Evolutionary conservation across 2,113 vertebrate genomes (phyloP), one percentile per base, ranked within the genome.

Genomic region (Nettapus auritus): DNA sequence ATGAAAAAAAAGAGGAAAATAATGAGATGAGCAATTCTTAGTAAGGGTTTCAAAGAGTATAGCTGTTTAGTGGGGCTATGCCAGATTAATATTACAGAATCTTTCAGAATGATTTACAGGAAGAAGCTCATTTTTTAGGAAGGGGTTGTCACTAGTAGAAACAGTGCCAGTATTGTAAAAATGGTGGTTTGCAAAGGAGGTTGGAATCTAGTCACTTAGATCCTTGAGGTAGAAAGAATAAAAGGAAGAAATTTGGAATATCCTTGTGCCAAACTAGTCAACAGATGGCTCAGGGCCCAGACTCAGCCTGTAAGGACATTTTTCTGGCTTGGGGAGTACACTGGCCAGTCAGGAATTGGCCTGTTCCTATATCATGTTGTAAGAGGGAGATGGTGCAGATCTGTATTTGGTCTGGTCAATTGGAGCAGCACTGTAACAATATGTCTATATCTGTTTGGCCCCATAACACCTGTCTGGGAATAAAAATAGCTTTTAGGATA

Each of bases 61-160:
- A 50, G 56, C 11, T 56, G 9, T 81, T 93, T 80, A 17, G 22
- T 83, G 33, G 42, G 34, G 9, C 9, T 75, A 62, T 2, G 8
- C 34, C 63, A 87, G 74, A 57, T 77, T 68, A 92, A 13, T 62
- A 73, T 73, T 90, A 55, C 13, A 64, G 71, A 88, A 77, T 36
- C 50, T 77, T 82, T 90, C 63, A 94, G 70, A 93, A 87, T 55
- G 94, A 87, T 6, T 88, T 79, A 74, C 36, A 86, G 71, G 70
- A 87, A 83, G 68, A 93, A 83, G 25, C 33, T 81, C 2, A 70
- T 80, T 88, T 94, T 89, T 91, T 80, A 75, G 52, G 29, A 90
- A 84, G 13, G 13, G 34, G 34, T 34, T 91, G 56, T 86, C 68
- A 88, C 34, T 75, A 78, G 52, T 6, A 82, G 85, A 94, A 88